These are phyloP conservation scores for Volucella zonaria DNA, from an alignment of 2,888 invertebrate genomes.

Conservation along the genomic window DNA sequence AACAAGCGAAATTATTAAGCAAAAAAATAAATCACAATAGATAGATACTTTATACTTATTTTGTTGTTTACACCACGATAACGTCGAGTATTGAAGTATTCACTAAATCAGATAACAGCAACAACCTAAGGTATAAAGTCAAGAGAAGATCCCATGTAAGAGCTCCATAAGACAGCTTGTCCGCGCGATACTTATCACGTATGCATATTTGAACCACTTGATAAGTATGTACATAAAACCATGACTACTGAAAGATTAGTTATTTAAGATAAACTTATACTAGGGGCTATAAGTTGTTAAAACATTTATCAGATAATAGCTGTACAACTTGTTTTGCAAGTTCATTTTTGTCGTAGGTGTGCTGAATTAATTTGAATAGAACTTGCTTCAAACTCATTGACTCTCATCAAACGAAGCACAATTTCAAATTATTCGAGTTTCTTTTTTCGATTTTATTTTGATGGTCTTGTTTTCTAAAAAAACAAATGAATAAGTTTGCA, in stretches of 20 bases:
- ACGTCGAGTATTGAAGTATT: too few relatives aligned
- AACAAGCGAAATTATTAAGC: too few relatives aligned
- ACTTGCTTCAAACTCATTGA: too few relatives aligned
- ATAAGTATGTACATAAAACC: not conserved
- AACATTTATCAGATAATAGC: not conserved
- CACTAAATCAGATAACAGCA: not conserved
- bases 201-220: slow-evolving; percentile 12
- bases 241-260: slow-evolving; percentile 18
- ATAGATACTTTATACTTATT: too few relatives aligned
- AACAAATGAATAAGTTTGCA: too few relatives aligned
- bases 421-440: too few relatives aligned
- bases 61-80: too few relatives aligned
- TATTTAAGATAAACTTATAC: not conserved
- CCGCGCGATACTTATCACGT: slow-evolving; percentile 25
- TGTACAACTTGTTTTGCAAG: not conserved
- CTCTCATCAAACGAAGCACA: too few relatives aligned
- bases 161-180: not conserved
- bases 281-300: not conserved
- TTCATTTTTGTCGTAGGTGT: not conserved
- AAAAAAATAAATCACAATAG: too few relatives aligned
- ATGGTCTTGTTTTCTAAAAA: too few relatives aligned
- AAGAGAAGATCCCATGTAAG: not conserved
- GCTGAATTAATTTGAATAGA: too few relatives aligned
- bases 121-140: not conserved
- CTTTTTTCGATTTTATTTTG: too few relatives aligned